Evolutionary conservation across 2,888 invertebrate genomes (phyloP), one percentile per base, ranked within the genome.

Genomic region (Hoplodrina ambigua): DNA sequence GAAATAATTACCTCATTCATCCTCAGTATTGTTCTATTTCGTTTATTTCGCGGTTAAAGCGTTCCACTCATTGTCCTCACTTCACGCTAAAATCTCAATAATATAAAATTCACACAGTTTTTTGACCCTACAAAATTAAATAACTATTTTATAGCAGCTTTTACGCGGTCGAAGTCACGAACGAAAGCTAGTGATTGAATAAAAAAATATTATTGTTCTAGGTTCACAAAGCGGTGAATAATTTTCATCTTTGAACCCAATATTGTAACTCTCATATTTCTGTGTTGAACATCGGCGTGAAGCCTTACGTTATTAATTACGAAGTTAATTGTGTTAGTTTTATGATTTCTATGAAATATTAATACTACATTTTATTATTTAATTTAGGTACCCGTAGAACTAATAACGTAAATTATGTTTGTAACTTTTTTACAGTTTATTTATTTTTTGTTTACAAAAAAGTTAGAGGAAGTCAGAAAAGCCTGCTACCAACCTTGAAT

Each of bases 141-240:
- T 56, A 1, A 56, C 46, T 25, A 13, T 65, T 25, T 25, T 25
- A 25, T 25, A 25, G 25, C 25, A 25, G 2, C 25, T 25, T 25
- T 25, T 25, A 25, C 25, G 25, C 25, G 25, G 25, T 2, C 25
- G 25, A 25, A 25, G 25, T 25, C 25, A 2, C 25, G 25, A 25
- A 25, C 25, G 2, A 2, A 25, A 25, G 25, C 25, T 25, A 25
- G 25, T 25, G 19, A 19, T 30, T 72, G 13, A 15, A 10, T 11
- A 20, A 74, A 20, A 74, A 41, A 13, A 13, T 11, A 41, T 11
- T 11, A 71, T 46, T 19, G 25, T 17, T 64, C 8, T 8, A 33
- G 11, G 15, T 55, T 50, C 17, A 63, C 30, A 25, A 33, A 50
- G 33, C 8, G n/a, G n/a, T 33, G 55, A 44, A 56, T 71, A 50